Conservation (phyloP, 2,888 invertebrate species). For the Rhogogaster chlorosoma region DNA sequence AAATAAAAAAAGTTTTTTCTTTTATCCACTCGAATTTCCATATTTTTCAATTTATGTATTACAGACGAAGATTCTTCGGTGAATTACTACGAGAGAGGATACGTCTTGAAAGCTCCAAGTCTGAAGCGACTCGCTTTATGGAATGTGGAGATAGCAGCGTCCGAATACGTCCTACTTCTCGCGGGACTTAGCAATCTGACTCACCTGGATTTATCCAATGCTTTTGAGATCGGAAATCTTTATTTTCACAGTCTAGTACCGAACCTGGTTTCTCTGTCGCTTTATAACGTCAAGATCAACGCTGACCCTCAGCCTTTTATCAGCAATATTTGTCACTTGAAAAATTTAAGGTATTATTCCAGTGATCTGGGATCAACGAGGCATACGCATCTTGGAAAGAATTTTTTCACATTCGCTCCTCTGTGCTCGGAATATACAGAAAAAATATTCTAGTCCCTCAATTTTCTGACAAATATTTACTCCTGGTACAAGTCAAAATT, state of each 20-base stretch:
- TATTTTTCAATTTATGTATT: background rate
- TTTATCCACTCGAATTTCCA: background rate
- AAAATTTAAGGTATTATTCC: slow-evolving; percentile 77
- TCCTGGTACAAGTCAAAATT: too few species aligned
- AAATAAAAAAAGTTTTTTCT: slow-evolving; percentile 33
- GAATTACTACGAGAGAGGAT: slow-evolving; percentile 77
- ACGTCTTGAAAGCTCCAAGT: slow-evolving; percentile 82
- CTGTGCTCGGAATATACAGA: too few species aligned
- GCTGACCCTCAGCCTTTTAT: slow-evolving; percentile 68
- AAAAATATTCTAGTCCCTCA: too few species aligned
- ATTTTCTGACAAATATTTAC: too few species aligned
- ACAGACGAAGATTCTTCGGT: slow-evolving; percentile 59
- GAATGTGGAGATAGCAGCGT: slow-evolving; percentile 79
- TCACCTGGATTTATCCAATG: slow-evolving; percentile 87
- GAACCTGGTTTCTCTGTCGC: slow-evolving; percentile 86
- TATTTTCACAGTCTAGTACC: slow-evolving; percentile 84
- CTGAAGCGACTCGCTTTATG: slow-evolving; percentile 82
- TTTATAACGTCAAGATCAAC: slow-evolving; percentile 86
- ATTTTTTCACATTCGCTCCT: too few species aligned
- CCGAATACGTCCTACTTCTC: slow-evolving; percentile 80
- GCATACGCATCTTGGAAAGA: too few species aligned
- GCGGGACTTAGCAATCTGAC: slow-evolving; percentile 82
- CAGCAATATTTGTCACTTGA: slow-evolving; percentile 76
- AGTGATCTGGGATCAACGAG: background rate
- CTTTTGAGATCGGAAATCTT: slow-evolving; percentile 83